phyloP scores from a whole-genome alignment of 2,113 vertebrate species.

The Microcebus murinus region DNA sequence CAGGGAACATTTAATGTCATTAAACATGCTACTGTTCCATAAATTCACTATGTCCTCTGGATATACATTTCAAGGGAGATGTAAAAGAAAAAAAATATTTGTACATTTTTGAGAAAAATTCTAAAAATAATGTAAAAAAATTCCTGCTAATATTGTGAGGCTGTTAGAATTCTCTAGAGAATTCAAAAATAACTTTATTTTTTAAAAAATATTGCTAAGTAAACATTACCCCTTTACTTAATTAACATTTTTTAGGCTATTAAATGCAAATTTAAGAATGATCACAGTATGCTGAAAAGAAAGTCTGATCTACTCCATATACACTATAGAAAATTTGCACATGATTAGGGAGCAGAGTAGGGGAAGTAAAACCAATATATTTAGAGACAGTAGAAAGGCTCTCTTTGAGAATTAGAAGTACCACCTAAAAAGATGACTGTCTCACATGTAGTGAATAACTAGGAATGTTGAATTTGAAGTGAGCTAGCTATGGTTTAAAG shows the following conservation, averaged over 20 bases:
- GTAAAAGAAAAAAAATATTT: neutral
- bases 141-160: neutral
- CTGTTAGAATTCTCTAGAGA: neutral
- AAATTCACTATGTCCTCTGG: neutral
- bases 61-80: neutral
- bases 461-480: neutral
- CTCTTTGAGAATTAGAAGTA: constrained; percentile 1
- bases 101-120: neutral
- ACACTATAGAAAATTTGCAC: neutral
- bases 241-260: neutral
- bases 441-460: neutral
- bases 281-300: neutral
- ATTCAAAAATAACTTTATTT: neutral
- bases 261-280: neutral
- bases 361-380: neutral
- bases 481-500: neutral
- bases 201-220: neutral
- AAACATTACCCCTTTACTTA: neutral
- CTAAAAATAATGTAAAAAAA: neutral
- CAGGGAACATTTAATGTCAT: neutral
- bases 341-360: neutral
- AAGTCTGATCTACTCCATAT: neutral
- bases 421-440: neutral
- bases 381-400: neutral
- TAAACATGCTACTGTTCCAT: neutral